Evolutionary conservation across 2,797 vertebrate species (phyloP).

Genomic region (Delichon dasypus): DNA sequence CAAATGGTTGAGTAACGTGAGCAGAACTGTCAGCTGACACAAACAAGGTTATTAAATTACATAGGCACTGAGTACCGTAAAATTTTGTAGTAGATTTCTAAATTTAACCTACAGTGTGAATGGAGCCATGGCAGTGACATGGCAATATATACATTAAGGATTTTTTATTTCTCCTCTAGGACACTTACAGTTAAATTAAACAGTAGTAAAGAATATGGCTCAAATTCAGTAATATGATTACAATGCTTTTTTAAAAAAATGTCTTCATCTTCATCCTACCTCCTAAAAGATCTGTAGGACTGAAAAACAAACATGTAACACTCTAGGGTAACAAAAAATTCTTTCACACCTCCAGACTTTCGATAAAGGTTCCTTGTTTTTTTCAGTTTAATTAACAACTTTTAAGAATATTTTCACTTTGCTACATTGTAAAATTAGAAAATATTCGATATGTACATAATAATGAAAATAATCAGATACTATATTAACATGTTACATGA

Average conservation of each 20-base stretch:
- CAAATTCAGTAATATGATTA: neutral
- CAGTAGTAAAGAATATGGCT: neutral
- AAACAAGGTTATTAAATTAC: slow-evolving; percentile 59
- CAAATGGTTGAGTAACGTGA: slow-evolving; percentile 36
- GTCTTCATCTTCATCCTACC: neutral
- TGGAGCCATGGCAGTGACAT: slow-evolving; percentile 15
- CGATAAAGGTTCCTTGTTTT: neutral
- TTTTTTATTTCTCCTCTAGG: neutral
- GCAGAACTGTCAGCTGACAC: slow-evolving; percentile 44
- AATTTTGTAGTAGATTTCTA: slow-evolving; percentile 48
- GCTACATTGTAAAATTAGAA: neutral
- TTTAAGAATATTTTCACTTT: neutral
- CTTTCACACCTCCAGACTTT: neutral
- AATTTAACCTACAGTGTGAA: slow-evolving; percentile 51
- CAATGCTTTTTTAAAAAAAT: neutral
- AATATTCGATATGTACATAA: neutral
- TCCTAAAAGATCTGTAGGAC: neutral
- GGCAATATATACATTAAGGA: neutral
- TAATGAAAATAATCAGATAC: neutral
- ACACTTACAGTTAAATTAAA: neutral
- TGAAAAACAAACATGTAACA: neutral
- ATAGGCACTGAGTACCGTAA: slow-evolving; percentile 16
- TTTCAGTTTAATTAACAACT: neutral
- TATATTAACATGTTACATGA: neutral
- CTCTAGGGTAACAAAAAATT: neutral